Evolutionary conservation across 2,888 invertebrate genomes (phyloP).

Genomic region (Cybosia mesomella): DNA sequence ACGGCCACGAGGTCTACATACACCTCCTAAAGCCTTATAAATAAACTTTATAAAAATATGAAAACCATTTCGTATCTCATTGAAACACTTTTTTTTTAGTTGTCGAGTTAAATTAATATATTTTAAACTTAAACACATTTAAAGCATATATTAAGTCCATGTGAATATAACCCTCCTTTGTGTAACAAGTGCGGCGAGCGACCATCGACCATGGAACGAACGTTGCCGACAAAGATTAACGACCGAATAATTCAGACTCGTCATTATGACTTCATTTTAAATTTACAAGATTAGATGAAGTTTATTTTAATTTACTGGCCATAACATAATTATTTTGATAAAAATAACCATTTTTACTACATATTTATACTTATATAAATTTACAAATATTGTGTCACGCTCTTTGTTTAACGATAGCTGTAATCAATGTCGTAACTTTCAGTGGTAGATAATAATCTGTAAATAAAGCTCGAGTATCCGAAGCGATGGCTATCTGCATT

Average conservation of each 20-base stretch:
- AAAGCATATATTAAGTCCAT: conserved; percentile 51
- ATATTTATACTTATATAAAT: too few species aligned
- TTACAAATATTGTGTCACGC: conserved; percentile 20
- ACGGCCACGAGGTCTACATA: background rate
- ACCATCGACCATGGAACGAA: conserved; percentile 58
- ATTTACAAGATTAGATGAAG: conserved; percentile 33
- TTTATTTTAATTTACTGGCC: conserved; percentile 35
- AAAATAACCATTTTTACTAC: conserved; percentile 22
- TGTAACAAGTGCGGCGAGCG: conserved; percentile 59
- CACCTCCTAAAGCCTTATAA: background rate
- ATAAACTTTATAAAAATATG: background rate
- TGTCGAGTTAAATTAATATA: conserved; percentile 25
- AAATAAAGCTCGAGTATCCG: conserved; percentile 56
- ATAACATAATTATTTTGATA: conserved; percentile 23
- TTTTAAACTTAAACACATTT: conserved; percentile 51
- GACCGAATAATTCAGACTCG: conserved; percentile 55
- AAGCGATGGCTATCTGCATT: conserved; percentile 61
- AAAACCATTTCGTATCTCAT: background rate
- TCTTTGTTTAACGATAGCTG: conserved; percentile 21
- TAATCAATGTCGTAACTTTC: conserved; percentile 50
- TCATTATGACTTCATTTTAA: conserved; percentile 41
- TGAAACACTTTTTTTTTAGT: background rate
- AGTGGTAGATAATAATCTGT: conserved; percentile 57
- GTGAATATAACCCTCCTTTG: conserved; percentile 54
- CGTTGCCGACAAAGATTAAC: conserved; percentile 63